Evolutionary conservation across 2,888 invertebrate species (phyloP).

Genomic region (Caenorhabditis doughertyi): DNA sequence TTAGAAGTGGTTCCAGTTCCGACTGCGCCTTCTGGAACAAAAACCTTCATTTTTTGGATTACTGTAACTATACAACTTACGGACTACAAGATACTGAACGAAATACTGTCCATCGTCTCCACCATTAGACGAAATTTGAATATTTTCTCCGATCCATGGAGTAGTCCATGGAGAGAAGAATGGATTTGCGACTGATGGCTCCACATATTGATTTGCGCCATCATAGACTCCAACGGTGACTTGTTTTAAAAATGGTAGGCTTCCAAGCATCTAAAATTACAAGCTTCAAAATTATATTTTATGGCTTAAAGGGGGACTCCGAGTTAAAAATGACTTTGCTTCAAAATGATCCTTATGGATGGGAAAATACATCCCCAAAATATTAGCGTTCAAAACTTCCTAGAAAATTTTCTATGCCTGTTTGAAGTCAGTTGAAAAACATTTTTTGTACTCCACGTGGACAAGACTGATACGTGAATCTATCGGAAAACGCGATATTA

Average conservation of each 20-base stretch:
- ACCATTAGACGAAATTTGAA: background rate
- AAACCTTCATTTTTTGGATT: background rate
- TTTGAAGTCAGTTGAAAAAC: too few relatives aligned
- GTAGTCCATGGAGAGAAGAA: constrained; percentile 20
- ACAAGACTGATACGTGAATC: too few relatives aligned
- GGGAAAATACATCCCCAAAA: too few relatives aligned
- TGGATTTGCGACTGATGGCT: background rate
- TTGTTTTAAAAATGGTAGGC: background rate
- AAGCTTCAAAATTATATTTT: too few relatives aligned
- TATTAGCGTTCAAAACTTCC: too few relatives aligned
- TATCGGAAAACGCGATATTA: too few relatives aligned
- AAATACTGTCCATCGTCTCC: constrained; percentile 5
- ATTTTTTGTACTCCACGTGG: too few relatives aligned
- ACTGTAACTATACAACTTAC: background rate
- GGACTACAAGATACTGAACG: constrained; percentile 10
- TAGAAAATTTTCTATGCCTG: too few relatives aligned
- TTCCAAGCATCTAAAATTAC: constrained; percentile 3
- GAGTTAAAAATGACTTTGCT: too few relatives aligned
- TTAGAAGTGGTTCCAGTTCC: background rate
- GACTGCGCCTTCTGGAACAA: background rate
- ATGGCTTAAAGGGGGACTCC: too few relatives aligned
- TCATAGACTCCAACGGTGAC: constrained; percentile 7
- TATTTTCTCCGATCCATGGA: background rate
- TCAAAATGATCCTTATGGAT: too few relatives aligned
- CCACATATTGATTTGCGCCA: background rate